Evolutionary conservation across 2,113 vertebrate genomes (phyloP).

Genomic region (Rattus norvegicus): DNA sequence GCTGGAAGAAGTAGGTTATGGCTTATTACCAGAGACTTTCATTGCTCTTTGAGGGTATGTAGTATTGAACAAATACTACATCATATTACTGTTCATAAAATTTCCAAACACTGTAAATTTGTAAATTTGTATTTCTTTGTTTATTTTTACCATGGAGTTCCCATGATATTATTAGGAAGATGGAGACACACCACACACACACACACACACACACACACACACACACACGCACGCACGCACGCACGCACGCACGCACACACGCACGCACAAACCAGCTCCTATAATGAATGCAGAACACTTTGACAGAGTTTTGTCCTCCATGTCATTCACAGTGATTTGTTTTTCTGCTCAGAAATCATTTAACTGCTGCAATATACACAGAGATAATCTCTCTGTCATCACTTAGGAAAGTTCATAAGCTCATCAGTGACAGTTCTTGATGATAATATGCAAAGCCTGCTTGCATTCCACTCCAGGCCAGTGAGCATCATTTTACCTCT

Average conservation of each 20-base stretch:
- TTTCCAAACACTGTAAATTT: not conserved
- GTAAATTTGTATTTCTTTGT: not conserved
- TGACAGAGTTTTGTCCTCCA: not conserved
- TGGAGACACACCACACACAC: not conserved
- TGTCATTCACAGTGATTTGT: not conserved
- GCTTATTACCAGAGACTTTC: not conserved
- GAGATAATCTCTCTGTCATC: not conserved
- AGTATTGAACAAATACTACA: not conserved
- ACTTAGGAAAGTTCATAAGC: too few species aligned
- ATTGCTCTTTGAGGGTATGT: not conserved
- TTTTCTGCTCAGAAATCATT: not conserved
- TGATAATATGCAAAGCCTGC: not conserved
- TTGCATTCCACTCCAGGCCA: not conserved
- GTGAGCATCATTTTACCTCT: not conserved
- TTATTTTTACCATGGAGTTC: not conserved
- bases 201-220: not conserved
- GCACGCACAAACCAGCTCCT: not conserved
- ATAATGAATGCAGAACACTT: not conserved
- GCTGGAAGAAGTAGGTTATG: not conserved
- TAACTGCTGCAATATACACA: not conserved
- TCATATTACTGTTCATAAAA: not conserved
- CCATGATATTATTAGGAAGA: not conserved
- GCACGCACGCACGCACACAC: not conserved
- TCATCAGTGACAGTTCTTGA: not conserved
- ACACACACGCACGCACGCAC: not conserved